phyloP scores from a whole-genome alignment of 23 tunicate genomes.

The Oikopleura dioica region DNA sequence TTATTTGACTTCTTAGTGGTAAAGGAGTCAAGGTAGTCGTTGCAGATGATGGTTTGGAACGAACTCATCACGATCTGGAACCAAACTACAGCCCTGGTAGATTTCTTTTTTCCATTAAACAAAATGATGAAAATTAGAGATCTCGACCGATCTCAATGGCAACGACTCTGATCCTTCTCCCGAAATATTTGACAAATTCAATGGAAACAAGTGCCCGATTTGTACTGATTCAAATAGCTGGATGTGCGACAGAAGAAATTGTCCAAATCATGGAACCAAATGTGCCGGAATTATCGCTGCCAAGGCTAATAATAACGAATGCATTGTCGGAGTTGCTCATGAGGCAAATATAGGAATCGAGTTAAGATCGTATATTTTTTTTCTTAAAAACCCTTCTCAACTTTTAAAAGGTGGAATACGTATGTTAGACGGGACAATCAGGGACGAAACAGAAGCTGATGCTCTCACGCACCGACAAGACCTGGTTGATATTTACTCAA shows the following conservation, averaged over 20 bases:
- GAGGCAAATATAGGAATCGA: background rate
- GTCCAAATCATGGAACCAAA: conserved; percentile 1
- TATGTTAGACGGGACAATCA: conserved; percentile 4
- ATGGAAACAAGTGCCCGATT: background rate
- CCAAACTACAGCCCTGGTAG: background rate
- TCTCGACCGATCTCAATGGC: background rate
- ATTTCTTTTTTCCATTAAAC: background rate
- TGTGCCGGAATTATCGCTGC: conserved; percentile 9
- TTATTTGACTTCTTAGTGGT: background rate
- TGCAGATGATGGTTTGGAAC: conserved; percentile 4
- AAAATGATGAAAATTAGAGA: background rate
- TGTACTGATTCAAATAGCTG: background rate
- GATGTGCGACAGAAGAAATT: background rate
- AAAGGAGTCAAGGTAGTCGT: background rate
- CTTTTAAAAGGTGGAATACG: conserved; percentile 13
- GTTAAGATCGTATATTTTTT: no score
- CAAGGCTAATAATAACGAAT: background rate
- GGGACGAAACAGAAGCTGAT: conserved; percentile 1
- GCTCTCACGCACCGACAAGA: background rate
- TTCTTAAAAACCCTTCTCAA: no score
- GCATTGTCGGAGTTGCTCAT: conserved; percentile 13
- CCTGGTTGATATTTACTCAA: background rate
- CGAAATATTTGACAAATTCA: background rate
- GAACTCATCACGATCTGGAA: background rate
- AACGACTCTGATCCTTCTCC: background rate